Evolutionary conservation across 2,113 vertebrate species (phyloP).

Genomic region (human): GRCh38 chr15:97763001-97763500

Average conservation of each 20-base stretch:
- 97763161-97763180: neutral
- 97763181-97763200: neutral
- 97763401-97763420: fast-evolving
- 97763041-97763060: neutral
- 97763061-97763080: neutral
- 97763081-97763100: neutral
- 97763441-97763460: neutral
- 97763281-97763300: neutral
- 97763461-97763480: neutral
- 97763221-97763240: too few relatives aligned
- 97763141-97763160: neutral
- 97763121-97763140: neutral
- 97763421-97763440: neutral
- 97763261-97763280: neutral
- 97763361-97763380: neutral
- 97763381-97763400: neutral
- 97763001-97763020: too few relatives aligned
- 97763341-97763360: neutral
- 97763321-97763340: neutral
- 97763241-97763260: neutral
- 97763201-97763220: neutral
- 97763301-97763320: neutral
- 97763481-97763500: neutral
- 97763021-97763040: neutral
- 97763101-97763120: neutral